These are phyloP conservation scores for Anthonomus grandis DNA, from an alignment of 1,140 invertebrate species.

Conservation along the genomic window DNA sequence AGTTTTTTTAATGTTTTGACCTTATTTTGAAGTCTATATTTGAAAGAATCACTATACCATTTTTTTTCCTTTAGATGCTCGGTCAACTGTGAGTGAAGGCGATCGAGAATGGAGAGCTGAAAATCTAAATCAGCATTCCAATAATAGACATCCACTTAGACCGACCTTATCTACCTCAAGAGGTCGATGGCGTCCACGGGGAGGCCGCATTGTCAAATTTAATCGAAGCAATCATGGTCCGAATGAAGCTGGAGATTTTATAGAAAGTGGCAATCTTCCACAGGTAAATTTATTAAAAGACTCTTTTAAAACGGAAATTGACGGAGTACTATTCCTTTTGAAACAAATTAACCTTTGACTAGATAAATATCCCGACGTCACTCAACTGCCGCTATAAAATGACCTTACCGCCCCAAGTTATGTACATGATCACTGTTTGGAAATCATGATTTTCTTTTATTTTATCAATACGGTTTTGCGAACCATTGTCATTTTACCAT, in stretches of 20 bases:
- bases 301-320: no score
- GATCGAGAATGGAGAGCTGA: constrained; percentile 43
- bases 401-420: no score
- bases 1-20: no score
- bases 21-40: no score
- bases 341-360: no score
- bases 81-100: constrained; percentile 45
- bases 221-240: constrained; percentile 35
- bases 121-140: constrained; percentile 21
- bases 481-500: no score
- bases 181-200: constrained; percentile 38
- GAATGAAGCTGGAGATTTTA: constrained; percentile 51
- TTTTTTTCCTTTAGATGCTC: constrained; percentile 31
- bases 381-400: no score
- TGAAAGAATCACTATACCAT: background rate
- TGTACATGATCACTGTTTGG: no score
- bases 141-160: constrained; percentile 30
- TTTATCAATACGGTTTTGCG: no score
- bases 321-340: no score
- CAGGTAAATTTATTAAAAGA: constrained; percentile 10
- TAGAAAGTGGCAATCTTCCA: constrained; percentile 44
- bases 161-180: constrained; percentile 36
- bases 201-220: constrained; percentile 38
- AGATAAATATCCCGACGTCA: no score
- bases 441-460: no score